Conservation (phyloP, 2,888 invertebrate genomes). For the Branchellion lobata region DNA sequence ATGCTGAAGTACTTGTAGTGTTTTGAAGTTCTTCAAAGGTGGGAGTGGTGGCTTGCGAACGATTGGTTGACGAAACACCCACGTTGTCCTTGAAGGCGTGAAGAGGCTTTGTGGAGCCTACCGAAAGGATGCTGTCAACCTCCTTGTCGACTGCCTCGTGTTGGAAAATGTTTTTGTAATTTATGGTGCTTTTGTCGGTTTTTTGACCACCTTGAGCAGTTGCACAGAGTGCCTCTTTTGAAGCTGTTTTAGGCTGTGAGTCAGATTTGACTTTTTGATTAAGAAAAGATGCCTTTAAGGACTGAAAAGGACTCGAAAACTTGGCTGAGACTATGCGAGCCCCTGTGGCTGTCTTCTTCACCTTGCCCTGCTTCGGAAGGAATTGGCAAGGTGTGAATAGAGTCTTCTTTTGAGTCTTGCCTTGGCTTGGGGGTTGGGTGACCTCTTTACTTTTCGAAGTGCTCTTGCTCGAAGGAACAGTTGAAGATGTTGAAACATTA, state of each 20-base stretch:
- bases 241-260: not conserved
- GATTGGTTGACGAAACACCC: no score
- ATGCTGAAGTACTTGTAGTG: not conserved
- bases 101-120: not conserved
- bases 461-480: conserved; percentile 1
- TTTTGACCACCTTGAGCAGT: not conserved
- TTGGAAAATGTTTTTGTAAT: conserved; percentile 5
- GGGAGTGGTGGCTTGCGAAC: conserved; percentile 1
- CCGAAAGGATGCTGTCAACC: not conserved
- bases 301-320: not conserved
- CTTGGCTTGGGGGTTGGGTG: not conserved
- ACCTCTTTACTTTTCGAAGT: not conserved
- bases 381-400: not conserved
- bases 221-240: not conserved
- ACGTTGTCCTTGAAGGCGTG: no score
- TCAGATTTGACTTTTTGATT: not conserved
- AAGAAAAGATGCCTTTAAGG: not conserved
- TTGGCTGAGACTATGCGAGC: not conserved
- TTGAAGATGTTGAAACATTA: not conserved
- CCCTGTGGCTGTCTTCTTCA: not conserved
- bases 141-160: not conserved
- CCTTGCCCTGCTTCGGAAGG: not conserved
- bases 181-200: not conserved
- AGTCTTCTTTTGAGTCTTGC: not conserved
- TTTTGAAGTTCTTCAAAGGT: not conserved